phyloP scores from a whole-genome alignment of 2,797 vertebrate species.

The Onychomys arenicola region DNA sequence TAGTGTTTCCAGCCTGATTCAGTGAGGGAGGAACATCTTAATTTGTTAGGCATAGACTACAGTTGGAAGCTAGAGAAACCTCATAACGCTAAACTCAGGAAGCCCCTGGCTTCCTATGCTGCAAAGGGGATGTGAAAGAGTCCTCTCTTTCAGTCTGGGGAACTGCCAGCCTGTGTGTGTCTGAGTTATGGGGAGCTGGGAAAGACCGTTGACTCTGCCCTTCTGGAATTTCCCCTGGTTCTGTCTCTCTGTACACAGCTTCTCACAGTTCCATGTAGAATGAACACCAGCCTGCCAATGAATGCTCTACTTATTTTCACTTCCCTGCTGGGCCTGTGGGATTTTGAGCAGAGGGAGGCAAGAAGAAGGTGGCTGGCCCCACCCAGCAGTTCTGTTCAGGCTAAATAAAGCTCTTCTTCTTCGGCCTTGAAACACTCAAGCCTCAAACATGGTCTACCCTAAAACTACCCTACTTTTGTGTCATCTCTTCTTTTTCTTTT shows the following conservation, averaged over 20 bases:
- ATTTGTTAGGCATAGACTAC: slow-evolving; percentile 52
- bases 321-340: slow-evolving; percentile 63
- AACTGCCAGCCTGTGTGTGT: slow-evolving; percentile 59
- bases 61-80: slow-evolving; percentile 55
- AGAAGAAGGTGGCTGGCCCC: slow-evolving; percentile 49
- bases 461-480: slow-evolving; percentile 13
- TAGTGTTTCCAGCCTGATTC: slow-evolving; percentile 1
- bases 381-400: neutral
- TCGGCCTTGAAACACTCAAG: neutral
- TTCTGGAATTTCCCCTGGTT: slow-evolving; percentile 71
- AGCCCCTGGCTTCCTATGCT: slow-evolving; percentile 55
- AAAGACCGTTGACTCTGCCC: slow-evolving; percentile 61
- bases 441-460: neutral
- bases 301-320: slow-evolving; percentile 72
- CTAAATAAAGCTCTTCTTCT: slow-evolving; percentile 39
- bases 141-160: slow-evolving; percentile 44
- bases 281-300: slow-evolving; percentile 67
- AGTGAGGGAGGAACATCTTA: slow-evolving; percentile 31
- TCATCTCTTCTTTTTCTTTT: slow-evolving; percentile 16
- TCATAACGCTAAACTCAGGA: slow-evolving; percentile 48
- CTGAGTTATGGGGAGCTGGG: slow-evolving; percentile 47
- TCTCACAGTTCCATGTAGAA: slow-evolving; percentile 53
- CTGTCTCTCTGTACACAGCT: slow-evolving; percentile 47
- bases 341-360: slow-evolving; percentile 12
- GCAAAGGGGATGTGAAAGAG: slow-evolving; percentile 51